Conservation (phyloP, 2,888 invertebrate genomes). For the Drosophila demipolita region DNA sequence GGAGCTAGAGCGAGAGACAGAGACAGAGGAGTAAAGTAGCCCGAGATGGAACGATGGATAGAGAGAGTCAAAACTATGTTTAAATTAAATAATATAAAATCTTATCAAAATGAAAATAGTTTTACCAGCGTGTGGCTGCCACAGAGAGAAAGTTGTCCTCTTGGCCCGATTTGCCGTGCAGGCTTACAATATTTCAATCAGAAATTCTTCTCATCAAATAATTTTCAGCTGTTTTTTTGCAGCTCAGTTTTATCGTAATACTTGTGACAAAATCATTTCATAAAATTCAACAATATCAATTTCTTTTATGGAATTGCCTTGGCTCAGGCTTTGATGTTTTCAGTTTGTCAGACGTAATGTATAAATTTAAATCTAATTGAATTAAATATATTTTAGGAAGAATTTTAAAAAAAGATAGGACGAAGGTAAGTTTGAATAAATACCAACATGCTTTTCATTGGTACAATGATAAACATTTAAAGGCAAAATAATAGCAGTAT, state of each 20-base stretch:
- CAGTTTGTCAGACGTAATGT: slow-evolving; percentile 22
- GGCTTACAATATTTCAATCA: slow-evolving; percentile 39
- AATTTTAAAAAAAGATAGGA: background rate
- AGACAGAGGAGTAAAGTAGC: background rate
- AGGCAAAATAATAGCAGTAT: background rate
- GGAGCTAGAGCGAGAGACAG: background rate
- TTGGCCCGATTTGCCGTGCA: background rate
- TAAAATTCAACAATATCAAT: slow-evolving; percentile 5
- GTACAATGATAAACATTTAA: background rate
- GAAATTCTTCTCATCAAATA: slow-evolving; percentile 47
- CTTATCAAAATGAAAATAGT: slow-evolving; percentile 75
- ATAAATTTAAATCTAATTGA: slow-evolving; percentile 10
- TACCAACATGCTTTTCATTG: background rate
- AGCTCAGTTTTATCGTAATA: slow-evolving; percentile 34
- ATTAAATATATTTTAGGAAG: background rate
- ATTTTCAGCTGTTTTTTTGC: slow-evolving; percentile 28
- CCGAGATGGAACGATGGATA: background rate
- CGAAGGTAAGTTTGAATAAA: background rate
- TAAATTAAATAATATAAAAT: slow-evolving; percentile 76
- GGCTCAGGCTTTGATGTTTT: background rate
- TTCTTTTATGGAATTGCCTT: slow-evolving; percentile 20
- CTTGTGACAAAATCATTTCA: slow-evolving; percentile 18
- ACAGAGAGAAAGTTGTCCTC: slow-evolving; percentile 9
- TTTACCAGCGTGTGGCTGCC: slow-evolving; percentile 45
- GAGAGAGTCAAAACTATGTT: slow-evolving; percentile 65